A percentile compares a stretch with the other conserved stretches of the same genome.
Conservation (phyloP, 2,888 invertebrate species). For the Melikaiella ostensackeni region DNA sequence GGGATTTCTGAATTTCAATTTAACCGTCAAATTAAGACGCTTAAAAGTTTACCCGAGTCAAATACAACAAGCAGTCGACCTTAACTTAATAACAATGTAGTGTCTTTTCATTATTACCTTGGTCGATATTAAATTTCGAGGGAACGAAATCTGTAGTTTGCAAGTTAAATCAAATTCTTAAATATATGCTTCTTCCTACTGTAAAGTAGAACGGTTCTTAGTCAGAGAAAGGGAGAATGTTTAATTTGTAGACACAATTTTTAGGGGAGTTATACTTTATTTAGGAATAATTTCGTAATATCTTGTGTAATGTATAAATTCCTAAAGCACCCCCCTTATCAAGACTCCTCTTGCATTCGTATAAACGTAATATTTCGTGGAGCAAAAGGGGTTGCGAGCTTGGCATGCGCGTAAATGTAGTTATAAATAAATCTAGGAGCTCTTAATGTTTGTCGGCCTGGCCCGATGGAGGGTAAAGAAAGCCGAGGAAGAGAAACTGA, state of each 20-base stretch:
- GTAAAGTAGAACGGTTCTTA: not conserved
- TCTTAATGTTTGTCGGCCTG: slow-evolving; percentile 73
- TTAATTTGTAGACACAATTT: not conserved
- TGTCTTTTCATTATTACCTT: slow-evolving; percentile 20
- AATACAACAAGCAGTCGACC: slow-evolving; percentile 14
- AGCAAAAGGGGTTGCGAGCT: slow-evolving; percentile 58
- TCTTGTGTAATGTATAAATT: slow-evolving; percentile 22
- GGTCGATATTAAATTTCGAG: slow-evolving; percentile 18
- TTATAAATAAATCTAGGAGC: slow-evolving; percentile 78
- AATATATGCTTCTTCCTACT: not conserved
- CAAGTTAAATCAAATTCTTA: slow-evolving; percentile 26
- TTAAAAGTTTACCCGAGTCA: slow-evolving; percentile 38
- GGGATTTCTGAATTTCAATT: slow-evolving; percentile 40
- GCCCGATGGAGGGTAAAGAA: slow-evolving; percentile 48
- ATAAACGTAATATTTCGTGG: slow-evolving; percentile 56
- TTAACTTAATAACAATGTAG: slow-evolving; percentile 24
- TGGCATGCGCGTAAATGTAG: slow-evolving; percentile 77
- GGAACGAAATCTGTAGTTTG: not conserved
- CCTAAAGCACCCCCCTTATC: slow-evolving; percentile 19
- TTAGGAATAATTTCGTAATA: not conserved
- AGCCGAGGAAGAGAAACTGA: slow-evolving; percentile 41
- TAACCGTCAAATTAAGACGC: slow-evolving; percentile 39
- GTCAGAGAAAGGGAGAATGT: not conserved
- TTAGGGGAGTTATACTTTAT: not conserved
- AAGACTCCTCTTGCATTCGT: slow-evolving; percentile 46